Conservation (phyloP, 2,888 invertebrate genomes). For the Plusia festucae region DNA sequence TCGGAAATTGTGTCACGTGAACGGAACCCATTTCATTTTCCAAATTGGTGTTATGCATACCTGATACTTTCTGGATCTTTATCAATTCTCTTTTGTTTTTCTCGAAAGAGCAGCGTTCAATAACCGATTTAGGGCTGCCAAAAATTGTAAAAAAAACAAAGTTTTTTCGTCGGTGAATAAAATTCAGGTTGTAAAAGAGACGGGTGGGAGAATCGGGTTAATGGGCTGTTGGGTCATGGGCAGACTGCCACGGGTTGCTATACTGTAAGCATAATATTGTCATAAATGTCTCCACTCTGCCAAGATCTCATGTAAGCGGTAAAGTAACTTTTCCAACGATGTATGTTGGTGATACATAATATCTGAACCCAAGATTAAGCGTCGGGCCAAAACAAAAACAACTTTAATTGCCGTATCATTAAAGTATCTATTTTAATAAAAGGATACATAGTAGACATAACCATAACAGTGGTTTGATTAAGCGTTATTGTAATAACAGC, state of each 20-base stretch:
- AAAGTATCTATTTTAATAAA: too few relatives aligned
- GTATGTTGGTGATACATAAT: conserved; percentile 7
- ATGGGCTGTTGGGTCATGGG: conserved; percentile 46
- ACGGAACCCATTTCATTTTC: conserved; percentile 2
- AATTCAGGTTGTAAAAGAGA: conserved; percentile 27
- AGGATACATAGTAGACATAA: background rate
- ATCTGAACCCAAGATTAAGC: background rate
- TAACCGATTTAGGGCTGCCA: conserved; percentile 1
- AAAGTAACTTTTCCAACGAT: conserved; percentile 17
- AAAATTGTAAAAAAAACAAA: background rate
- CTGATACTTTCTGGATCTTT: conserved; percentile 1
- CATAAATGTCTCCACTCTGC: conserved; percentile 32
- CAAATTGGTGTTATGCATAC: conserved; percentile 10
- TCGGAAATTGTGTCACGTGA: background rate
- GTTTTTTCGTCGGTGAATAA: background rate
- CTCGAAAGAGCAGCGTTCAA: background rate
- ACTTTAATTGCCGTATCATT: background rate
- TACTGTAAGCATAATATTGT: conserved; percentile 31
- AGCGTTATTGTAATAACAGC: conserved; percentile 24
- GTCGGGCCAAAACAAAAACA: background rate
- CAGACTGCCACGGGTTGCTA: conserved; percentile 30
- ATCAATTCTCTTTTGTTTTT: conserved; percentile 6
- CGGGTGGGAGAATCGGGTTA: conserved; percentile 28
- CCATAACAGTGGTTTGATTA: conserved; percentile 14
- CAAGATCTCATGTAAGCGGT: conserved; percentile 30